Percentiles rank a stretch among this genome's conserved stretches.
Conservation (phyloP, 2,113 vertebrate species). For the Entelurus aequoreus region DNA sequence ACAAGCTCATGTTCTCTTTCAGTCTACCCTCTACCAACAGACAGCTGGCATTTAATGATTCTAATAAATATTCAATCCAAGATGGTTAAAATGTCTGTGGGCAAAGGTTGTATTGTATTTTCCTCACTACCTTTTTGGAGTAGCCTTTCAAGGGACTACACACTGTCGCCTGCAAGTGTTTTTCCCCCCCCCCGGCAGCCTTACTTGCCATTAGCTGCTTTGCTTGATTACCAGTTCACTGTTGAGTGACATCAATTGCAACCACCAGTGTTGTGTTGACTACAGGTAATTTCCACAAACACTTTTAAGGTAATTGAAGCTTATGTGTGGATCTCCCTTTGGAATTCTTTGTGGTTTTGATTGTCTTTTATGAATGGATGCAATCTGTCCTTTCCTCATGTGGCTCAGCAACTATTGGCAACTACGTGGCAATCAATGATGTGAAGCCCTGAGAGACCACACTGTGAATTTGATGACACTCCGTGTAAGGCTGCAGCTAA, state of each 20-base stretch:
- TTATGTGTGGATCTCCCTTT: not conserved
- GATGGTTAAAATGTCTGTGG: not conserved
- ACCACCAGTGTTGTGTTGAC: not conserved
- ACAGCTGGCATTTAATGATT: not conserved
- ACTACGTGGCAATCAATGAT: not conserved
- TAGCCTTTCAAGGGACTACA: not conserved
- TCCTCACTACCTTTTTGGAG: not conserved
- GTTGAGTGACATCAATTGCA: slow-evolving; percentile 16
- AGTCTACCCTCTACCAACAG: not conserved
- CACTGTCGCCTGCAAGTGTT: slow-evolving; percentile 2
- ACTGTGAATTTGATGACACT: not conserved
- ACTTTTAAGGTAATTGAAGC: slow-evolving; percentile 14
- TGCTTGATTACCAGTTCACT: slow-evolving; percentile 23
- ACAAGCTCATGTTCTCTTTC: not conserved
- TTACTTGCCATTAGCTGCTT: slow-evolving; percentile 2
- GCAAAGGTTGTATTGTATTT: not conserved
- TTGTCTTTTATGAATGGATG: slow-evolving; percentile 10
- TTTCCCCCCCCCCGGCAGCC: not conserved
- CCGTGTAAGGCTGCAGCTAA: no score
- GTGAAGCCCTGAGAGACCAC: not conserved
- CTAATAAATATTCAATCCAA: not conserved
- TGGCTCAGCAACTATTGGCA: not conserved
- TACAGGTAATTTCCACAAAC: slow-evolving; percentile 6
- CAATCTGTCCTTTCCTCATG: slow-evolving; percentile 4
- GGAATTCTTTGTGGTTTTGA: not conserved